Conservation (phyloP, 2,888 invertebrate species). For the Drosophila fulvimacula region DNA sequence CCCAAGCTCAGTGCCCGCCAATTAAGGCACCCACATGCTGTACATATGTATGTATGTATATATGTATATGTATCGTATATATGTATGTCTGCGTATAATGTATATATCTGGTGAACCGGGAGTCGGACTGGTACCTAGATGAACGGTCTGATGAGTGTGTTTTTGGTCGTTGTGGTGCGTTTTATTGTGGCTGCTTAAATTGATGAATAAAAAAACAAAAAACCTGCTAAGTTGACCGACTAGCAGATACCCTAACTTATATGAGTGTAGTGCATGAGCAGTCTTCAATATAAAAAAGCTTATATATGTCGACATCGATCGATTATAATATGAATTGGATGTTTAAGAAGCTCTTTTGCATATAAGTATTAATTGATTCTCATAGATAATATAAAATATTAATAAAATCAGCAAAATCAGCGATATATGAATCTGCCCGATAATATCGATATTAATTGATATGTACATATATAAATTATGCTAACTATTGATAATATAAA, state of each 20-base stretch:
- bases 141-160: slow-evolving; percentile 17
- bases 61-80: not conserved
- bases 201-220: slow-evolving; percentile 24
- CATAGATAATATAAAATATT: too few relatives aligned
- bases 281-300: too few relatives aligned
- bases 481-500: too few relatives aligned
- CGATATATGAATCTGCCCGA: too few relatives aligned
- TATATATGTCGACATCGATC: too few relatives aligned
- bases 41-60: not conserved
- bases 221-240: not conserved
- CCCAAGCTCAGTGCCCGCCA: slow-evolving; percentile 43
- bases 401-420: too few relatives aligned
- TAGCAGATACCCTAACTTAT: not conserved
- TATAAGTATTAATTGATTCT: too few relatives aligned
- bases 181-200: slow-evolving; percentile 43
- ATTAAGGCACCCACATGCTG: slow-evolving; percentile 46
- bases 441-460: too few relatives aligned
- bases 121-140: slow-evolving; percentile 18
- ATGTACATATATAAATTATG: too few relatives aligned
- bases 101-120: not conserved
- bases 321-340: too few relatives aligned
- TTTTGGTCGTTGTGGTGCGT: slow-evolving; percentile 16
- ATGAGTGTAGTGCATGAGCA: not conserved
- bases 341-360: too few relatives aligned
- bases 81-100: not conserved